A percentile compares a stretch with the other conserved stretches of the same genome.
Conservation (phyloP, 2,113 vertebrate genomes). For the Pachypanchax playfairii region DNA sequence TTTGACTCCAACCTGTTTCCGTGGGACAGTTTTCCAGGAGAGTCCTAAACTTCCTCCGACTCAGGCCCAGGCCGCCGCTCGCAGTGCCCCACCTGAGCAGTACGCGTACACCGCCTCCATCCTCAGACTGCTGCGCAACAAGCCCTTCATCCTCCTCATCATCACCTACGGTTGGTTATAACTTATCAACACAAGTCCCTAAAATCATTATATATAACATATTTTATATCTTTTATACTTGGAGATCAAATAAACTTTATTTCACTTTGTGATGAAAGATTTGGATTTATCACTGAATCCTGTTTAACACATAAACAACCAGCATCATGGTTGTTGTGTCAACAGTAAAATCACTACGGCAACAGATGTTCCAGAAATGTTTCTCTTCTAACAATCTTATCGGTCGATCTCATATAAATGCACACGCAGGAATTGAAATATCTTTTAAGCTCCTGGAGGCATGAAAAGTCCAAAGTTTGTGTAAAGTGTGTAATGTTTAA, state of each 20-base stretch:
- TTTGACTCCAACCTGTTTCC: too few species aligned
- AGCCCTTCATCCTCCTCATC: constrained; percentile 89
- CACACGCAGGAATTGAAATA: neutral
- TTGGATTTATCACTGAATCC: too few species aligned
- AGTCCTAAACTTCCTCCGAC: constrained; percentile 87
- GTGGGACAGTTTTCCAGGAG: constrained; percentile 88
- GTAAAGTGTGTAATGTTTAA: constrained; percentile 61
- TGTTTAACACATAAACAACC: too few species aligned
- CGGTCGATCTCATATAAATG: neutral
- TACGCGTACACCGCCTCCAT: constrained; percentile 87
- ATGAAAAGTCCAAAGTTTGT: constrained; percentile 48
- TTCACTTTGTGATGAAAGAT: too few species aligned
- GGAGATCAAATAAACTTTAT: too few species aligned
- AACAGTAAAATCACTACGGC: too few species aligned
- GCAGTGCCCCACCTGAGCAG: constrained; percentile 72
- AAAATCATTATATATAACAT: too few species aligned
- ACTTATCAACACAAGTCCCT: neutral
- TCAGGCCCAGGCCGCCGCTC: constrained; percentile 86
- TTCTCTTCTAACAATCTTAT: constrained; percentile 4
- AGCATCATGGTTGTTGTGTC: too few species aligned
- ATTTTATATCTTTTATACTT: too few species aligned
- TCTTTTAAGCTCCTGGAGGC: neutral
- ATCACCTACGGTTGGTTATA: constrained; percentile 86
- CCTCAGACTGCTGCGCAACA: constrained; percentile 84
- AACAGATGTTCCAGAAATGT: neutral